phyloP scores from a whole-genome alignment of 2,113 vertebrate species.

The Oreocharis arfaki region DNA sequence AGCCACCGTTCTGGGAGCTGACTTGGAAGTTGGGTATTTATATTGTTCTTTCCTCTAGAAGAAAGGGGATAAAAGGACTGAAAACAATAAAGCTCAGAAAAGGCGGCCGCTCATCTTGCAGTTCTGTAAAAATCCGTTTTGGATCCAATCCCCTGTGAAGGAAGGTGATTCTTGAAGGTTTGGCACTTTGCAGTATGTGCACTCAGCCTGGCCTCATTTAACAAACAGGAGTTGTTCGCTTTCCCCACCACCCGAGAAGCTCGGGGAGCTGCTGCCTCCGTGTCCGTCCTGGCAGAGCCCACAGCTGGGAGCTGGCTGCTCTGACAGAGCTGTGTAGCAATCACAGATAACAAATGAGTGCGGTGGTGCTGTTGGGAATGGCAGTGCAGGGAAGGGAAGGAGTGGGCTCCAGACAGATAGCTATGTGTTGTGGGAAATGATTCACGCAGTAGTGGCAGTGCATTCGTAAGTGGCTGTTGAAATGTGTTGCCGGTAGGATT shows the following conservation, averaged over 20 bases:
- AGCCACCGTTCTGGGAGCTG: background rate
- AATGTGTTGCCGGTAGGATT: conserved; percentile 56
- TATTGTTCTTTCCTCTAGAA: background rate
- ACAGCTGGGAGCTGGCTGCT: background rate
- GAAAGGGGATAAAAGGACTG: background rate
- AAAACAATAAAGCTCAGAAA: background rate
- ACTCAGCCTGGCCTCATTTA: background rate
- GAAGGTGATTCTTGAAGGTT: background rate
- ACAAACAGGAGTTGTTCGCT: background rate
- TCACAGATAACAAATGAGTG: conserved; percentile 4
- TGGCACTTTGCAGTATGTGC: background rate
- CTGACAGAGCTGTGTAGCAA: background rate
- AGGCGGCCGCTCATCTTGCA: background rate
- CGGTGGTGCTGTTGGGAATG: background rate
- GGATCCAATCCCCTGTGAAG: fast-evolving
- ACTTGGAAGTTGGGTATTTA: background rate
- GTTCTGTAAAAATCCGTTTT: background rate
- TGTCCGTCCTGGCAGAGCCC: background rate
- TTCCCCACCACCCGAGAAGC: background rate
- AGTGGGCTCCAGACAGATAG: background rate
- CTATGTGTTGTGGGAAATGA: conserved; percentile 28
- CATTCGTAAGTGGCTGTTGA: conserved; percentile 61
- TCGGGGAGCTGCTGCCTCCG: background rate
- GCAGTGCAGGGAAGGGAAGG: background rate
- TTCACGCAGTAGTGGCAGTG: background rate